Conservation (phyloP, 2,888 invertebrate genomes). For the Fragum whitleyi region DNA sequence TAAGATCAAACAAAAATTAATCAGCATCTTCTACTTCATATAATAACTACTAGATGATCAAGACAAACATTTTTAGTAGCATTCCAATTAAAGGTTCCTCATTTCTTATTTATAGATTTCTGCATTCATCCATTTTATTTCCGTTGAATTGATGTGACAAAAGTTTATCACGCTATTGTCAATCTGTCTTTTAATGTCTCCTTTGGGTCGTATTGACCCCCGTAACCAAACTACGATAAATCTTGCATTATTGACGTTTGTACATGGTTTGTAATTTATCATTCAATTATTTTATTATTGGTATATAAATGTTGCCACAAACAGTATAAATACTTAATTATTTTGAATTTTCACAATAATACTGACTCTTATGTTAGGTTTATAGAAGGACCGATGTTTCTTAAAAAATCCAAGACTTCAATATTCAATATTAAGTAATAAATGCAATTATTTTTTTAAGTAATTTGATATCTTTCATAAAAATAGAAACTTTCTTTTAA, state of each 20-base stretch:
- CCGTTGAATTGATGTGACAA: not conserved
- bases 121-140: constrained; percentile 1
- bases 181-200: not conserved
- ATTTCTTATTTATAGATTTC: not conserved
- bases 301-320: not conserved
- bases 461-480: too few relatives aligned
- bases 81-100: not conserved
- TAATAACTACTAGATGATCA: too few relatives aligned
- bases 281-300: not conserved
- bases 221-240: not conserved
- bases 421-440: too few relatives aligned
- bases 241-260: not conserved
- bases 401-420: too few relatives aligned
- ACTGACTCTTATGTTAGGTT: too few relatives aligned
- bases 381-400: too few relatives aligned
- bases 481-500: too few relatives aligned
- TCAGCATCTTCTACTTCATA: too few relatives aligned
- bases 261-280: not conserved
- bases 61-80: too few relatives aligned
- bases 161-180: constrained; percentile 4
- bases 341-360: not conserved
- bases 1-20: too few relatives aligned
- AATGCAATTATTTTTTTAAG: too few relatives aligned
- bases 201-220: not conserved
- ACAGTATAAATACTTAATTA: constrained; percentile 1